Conservation (phyloP, 2,797 vertebrate genomes). For the Amniataba percoides region DNA sequence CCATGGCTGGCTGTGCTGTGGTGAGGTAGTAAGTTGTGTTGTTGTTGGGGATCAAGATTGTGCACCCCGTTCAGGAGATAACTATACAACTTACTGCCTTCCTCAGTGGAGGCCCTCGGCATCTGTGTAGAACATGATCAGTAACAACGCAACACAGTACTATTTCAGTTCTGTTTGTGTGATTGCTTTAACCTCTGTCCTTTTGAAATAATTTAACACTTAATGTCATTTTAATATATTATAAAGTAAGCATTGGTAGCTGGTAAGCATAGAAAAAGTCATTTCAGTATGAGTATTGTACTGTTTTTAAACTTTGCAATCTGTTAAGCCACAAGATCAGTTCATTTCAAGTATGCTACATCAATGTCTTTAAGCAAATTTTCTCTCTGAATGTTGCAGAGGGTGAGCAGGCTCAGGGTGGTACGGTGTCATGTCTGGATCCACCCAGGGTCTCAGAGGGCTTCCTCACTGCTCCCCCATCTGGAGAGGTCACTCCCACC, state of each 20-base stretch:
- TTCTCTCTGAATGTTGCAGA: constrained; percentile 77
- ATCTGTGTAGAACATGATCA: constrained; percentile 9
- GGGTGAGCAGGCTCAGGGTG: constrained; percentile 84
- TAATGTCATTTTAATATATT: neutral
- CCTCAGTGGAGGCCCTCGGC: constrained; percentile 77
- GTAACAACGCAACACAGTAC: neutral
- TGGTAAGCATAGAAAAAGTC: neutral
- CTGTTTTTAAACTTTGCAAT: neutral
- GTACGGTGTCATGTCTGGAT: constrained; percentile 83
- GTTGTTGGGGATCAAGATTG: constrained; percentile 93
- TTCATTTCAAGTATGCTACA: neutral
- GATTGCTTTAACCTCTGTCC: neutral
- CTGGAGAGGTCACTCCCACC: constrained; percentile 90
- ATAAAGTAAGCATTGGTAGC: too few relatives aligned
- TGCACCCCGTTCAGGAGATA: constrained; percentile 92
- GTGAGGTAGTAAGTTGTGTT: constrained; percentile 99
- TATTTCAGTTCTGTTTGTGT: neutral
- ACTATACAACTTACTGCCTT: constrained; percentile 99
- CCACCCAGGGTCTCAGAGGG: constrained; percentile 88
- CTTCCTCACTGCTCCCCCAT: constrained; percentile 90
- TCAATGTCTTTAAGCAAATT: constrained; percentile 12
- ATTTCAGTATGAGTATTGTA: neutral
- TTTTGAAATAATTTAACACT: neutral
- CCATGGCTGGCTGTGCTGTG: constrained; percentile 76
- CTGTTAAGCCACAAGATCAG: neutral